A percentile compares a stretch with the other conserved stretches of the same genome.
Conservation (phyloP, 2,797 vertebrate genomes). For the Enteromius treurensis region DNA sequence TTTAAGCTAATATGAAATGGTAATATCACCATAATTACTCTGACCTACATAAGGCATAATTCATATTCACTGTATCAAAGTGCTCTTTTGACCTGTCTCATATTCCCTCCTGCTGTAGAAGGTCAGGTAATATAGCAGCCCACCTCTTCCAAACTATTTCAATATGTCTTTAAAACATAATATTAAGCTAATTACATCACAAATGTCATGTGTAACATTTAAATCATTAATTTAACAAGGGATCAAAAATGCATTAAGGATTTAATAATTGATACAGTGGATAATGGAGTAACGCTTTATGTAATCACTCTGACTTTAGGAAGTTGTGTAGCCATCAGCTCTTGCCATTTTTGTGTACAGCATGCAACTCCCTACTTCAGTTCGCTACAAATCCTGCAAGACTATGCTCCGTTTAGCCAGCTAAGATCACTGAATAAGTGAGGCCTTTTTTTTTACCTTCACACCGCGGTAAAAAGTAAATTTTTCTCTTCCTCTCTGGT, state of each 20-base stretch:
- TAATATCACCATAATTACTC: slow-evolving; percentile 57
- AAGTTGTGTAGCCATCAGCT: background rate
- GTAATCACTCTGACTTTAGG: background rate
- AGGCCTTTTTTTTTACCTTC: background rate
- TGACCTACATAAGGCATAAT: slow-evolving; percentile 59
- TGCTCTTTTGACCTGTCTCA: slow-evolving; percentile 46
- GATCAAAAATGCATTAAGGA: background rate
- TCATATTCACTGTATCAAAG: slow-evolving; percentile 57
- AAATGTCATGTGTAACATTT: slow-evolving; percentile 53
- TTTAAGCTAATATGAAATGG: slow-evolving; percentile 58
- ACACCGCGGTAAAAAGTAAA: background rate
- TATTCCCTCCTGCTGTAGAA: slow-evolving; percentile 51
- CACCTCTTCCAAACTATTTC: slow-evolving; percentile 18
- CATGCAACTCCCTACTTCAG: background rate
- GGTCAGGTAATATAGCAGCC: slow-evolving; percentile 52
- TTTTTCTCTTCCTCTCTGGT: background rate
- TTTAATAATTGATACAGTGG: background rate
- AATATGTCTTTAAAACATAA: slow-evolving; percentile 38
- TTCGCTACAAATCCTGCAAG: background rate
- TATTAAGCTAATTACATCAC: slow-evolving; percentile 33
- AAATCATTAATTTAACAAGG: slow-evolving; percentile 26
- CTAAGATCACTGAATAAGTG: background rate
- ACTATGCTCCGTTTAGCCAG: background rate
- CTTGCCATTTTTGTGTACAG: background rate
- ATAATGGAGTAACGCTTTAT: background rate